phyloP scores from a whole-genome alignment of 2,888 invertebrate genomes.

The Alitta virens region DNA sequence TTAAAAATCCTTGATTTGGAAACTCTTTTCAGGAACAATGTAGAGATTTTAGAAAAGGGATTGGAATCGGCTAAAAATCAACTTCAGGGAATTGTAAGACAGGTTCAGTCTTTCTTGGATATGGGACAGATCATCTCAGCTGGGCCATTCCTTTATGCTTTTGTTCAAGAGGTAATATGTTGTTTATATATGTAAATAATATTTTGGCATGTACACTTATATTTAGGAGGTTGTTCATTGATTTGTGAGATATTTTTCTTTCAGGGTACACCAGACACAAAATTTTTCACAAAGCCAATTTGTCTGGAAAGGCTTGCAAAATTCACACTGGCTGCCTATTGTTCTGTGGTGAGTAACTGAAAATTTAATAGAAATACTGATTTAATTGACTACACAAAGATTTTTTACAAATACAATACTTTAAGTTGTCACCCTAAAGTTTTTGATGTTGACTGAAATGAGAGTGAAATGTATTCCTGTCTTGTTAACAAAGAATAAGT shows the following conservation, averaged over 20 bases:
- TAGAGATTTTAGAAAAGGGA: slow-evolving; percentile 65
- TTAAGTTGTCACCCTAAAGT: too few species aligned
- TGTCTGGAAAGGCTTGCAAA: slow-evolving; percentile 70
- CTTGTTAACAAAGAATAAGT: too few species aligned
- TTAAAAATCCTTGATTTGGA: too few species aligned
- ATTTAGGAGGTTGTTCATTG: too few species aligned
- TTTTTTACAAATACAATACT: too few species aligned
- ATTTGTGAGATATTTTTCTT: slow-evolving; percentile 12
- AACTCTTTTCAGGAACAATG: slow-evolving; percentile 54
- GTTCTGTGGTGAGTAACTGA: slow-evolving; percentile 66
- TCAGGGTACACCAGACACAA: slow-evolving; percentile 57
- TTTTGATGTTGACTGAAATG: too few species aligned
- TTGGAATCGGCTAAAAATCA: slow-evolving; percentile 72
- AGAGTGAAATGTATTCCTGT: too few species aligned
- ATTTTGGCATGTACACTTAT: too few species aligned
- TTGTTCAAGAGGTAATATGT: slow-evolving; percentile 84
- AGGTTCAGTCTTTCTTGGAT: slow-evolving; percentile 77
- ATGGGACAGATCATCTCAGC: slow-evolving; percentile 78
- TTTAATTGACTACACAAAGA: too few species aligned
- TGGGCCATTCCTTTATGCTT: slow-evolving; percentile 85
- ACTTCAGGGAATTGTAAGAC: slow-evolving; percentile 69
- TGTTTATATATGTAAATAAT: too few species aligned
- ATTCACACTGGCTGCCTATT: slow-evolving; percentile 72
- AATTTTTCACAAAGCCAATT: slow-evolving; percentile 63
- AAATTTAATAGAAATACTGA: too few species aligned